phyloP scores from a whole-genome alignment of 2,113 vertebrate species.

The Thamnophis sirtalis region DNA sequence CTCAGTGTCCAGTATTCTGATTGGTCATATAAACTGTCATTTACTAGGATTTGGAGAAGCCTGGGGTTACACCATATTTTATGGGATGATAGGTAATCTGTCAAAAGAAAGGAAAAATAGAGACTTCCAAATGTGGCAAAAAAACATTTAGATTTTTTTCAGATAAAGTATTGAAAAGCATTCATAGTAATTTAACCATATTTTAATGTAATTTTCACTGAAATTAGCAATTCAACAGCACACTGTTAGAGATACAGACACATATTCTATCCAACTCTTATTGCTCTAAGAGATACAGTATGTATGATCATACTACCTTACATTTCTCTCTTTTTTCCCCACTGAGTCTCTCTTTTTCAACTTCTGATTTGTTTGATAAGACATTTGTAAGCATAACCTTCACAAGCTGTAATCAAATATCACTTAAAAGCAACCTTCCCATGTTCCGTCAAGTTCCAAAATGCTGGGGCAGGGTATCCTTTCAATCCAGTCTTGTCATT shows the following conservation, averaged over 20 bases:
- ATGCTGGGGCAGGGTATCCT: not conserved
- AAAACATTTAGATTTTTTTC: not conserved
- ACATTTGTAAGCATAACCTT: not conserved
- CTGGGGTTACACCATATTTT: not conserved
- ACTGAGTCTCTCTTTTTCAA: not conserved
- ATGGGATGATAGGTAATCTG: not conserved
- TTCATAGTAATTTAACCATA: not conserved
- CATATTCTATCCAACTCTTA: not conserved
- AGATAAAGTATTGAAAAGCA: not conserved
- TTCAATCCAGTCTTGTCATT: not conserved
- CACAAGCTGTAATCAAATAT: not conserved
- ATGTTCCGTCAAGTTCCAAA: not conserved
- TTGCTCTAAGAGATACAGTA: not conserved
- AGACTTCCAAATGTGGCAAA: not conserved
- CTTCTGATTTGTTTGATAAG: not conserved
- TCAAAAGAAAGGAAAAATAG: not conserved
- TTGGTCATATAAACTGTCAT: not conserved
- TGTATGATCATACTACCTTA: not conserved
- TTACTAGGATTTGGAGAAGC: not conserved
- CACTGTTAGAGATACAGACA: not conserved
- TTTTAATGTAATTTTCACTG: not conserved
- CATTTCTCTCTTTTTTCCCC: not conserved
- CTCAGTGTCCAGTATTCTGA: not conserved
- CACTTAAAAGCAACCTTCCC: not conserved
- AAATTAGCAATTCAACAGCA: not conserved